phyloP scores from a whole-genome alignment of 2,888 invertebrate species.

The Oscheius sp. region DNA sequence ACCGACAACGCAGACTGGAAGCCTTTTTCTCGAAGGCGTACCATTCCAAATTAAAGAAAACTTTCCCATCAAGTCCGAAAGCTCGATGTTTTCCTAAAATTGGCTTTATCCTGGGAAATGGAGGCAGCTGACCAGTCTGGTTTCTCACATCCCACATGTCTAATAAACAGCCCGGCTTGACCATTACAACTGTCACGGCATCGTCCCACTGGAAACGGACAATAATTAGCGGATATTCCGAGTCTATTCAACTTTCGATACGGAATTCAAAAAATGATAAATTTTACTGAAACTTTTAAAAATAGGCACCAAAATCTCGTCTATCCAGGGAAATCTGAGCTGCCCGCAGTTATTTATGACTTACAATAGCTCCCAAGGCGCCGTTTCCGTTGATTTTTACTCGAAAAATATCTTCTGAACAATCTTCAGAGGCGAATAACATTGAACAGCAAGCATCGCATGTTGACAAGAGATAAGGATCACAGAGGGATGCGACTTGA shows the following conservation, averaged over 20 bases:
- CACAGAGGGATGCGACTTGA: conserved; percentile 17
- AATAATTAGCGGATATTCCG: too few species aligned
- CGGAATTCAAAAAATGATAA: too few species aligned
- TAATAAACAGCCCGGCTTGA: conserved; percentile 25
- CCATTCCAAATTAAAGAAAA: conserved; percentile 10
- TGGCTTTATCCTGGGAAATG: neutral
- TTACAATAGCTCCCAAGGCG: conserved; percentile 34
- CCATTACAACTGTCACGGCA: conserved; percentile 21
- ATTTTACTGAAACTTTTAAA: too few species aligned
- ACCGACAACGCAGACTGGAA: conserved; percentile 33
- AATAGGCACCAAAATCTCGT: too few species aligned
- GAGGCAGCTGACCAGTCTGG: conserved; percentile 32
- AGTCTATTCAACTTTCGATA: too few species aligned
- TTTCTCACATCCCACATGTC: conserved; percentile 35
- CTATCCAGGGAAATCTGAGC: neutral
- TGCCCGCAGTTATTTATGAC: too few species aligned
- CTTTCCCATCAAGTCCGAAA: conserved; percentile 30
- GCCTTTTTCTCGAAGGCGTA: conserved; percentile 32
- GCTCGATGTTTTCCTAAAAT: conserved; percentile 27
- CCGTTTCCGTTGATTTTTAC: conserved; percentile 37
- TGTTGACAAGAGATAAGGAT: conserved; percentile 18
- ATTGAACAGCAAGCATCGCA: conserved; percentile 32
- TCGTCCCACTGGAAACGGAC: conserved; percentile 36
- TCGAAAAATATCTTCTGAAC: conserved; percentile 30
- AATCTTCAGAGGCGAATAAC: conserved; percentile 16